Evolutionary conservation across 1,140 invertebrate species (phyloP), one percentile per base, ranked within the genome.

Genomic region (Bombus huntii): DNA sequence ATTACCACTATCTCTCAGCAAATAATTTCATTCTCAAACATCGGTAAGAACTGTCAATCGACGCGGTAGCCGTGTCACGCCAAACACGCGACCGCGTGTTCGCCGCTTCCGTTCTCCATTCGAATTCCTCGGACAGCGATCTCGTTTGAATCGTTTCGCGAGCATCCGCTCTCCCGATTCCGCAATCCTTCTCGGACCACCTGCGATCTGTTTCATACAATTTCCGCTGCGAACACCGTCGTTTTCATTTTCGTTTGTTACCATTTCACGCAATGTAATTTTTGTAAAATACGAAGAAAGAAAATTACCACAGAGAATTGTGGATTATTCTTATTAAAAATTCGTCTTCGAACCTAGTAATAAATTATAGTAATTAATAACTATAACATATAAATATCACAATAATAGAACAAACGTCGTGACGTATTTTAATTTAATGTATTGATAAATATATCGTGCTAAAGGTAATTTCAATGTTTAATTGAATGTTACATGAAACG

Each of bases 31-130:
- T 47, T 79, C 28, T 28, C 28, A 68, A 47, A 68, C 9, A 72
- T 22, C 34, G 22, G 18, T 28, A 39, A 80, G 34, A 80, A 71
- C 31, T 44, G 66, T 71, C 44, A 28, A 73, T 72, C 31, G 68
- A 34, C 70, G n/a, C 2, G n/a, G 18, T 15, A 59, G 42, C 25
- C 10, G 28, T 34, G 57, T 87, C 80, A 75, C 76, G 71, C 76
- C n/a, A 74, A 39, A 72, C 34, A 59, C 31, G 18, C 15, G n/a
- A 25, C 37, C 34, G 31, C 39, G 77, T 28, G 77, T 57, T 82
- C 62, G 39, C 68, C 75, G n/a, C 83, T 88, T 89, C 87, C 83
- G 87, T 83, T 88, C 83, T 75, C 47, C 53, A 62, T 89, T 78
- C 88, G 57, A 88, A 88, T 86, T 85, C 78, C 72, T 80, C 66